Base-by-base conservation (phyloP, 2,113 vertebrate genomes). In the Mastomys natalensis region DNA sequence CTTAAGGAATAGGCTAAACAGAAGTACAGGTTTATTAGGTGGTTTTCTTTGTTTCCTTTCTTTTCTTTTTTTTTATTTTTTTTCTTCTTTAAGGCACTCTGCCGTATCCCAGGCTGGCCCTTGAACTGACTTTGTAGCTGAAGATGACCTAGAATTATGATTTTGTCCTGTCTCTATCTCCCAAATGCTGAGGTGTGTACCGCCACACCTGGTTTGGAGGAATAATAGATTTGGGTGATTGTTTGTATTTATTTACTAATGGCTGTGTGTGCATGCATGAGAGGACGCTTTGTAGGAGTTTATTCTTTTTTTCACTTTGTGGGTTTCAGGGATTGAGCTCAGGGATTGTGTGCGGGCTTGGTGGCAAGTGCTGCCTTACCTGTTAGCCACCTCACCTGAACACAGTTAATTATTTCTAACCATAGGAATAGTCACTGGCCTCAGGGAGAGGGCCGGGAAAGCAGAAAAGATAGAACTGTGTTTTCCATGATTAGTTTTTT, bases 341-440 rank as follows among this genome's bases (percentile, higher is more conserved):
- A 64, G 40, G 16, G 66, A 68, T 68, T 68, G 66, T 64, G 13
- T 1, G 26, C 26, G 12, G 62, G 48, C 2, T 45, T 85, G 12
- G 24, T 45, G 26, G 15, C 43, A 51, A 19, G 31, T 68, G 13
- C 66, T 13, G 16, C 43, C 43, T 86, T 86, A 37, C 43, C 29
- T 64, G 48, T 34, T 66, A 29, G 43, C 43, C 29, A 1, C 22
- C 43, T 86, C 19, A 34, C 84, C 84, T 51, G 31, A 17, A 16
- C 60, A 70, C 48, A 58, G 5, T n/a, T 58, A 58, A 76, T 88
- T 89, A 51, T 62, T 89, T 55, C 87, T 89, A 89, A 82, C 58
- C 7, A 24, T 19, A 29, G 21, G 45, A 85, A 51, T 9, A 86
- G 1, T 90, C 51, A 77, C 29, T 94, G 74, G 51, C 76, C 87